Evolutionary conservation across 2,797 vertebrate species (phyloP), one percentile per base, ranked within the genome.

Genomic region (Danio aesculapii): DNA sequence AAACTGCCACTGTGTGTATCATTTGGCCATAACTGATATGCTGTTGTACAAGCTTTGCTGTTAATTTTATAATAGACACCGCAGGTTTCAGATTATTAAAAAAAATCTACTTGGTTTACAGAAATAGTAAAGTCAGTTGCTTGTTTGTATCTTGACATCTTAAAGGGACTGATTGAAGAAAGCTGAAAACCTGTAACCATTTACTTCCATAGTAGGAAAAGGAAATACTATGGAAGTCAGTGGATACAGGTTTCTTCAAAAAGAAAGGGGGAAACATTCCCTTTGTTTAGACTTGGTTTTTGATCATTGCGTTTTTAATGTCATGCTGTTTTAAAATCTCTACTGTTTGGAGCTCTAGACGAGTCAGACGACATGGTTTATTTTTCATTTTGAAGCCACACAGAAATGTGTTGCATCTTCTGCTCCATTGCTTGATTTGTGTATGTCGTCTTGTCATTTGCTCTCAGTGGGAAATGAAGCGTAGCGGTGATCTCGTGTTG

Each of bases 371-470:
- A 47, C 66, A 61, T 14, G 4, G 49, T 13, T 17, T 61, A 61
- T 21, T 69, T 69, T 70, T 39, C 8, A 78, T 69, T 78, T 78
- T 41, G 1, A 7, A 50, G 64, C 16, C 76, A 78, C 50, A 64
- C 30, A 41, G 16, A 61, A 78, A 69, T 78, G 72, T 70, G 49
- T 76, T 16, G 19, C 46, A 53, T 62, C 46, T 52, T 81, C 13
- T 62, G 62, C 52, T 55, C 58, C 14, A 2, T 74, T 43, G 64
- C 67, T 81, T 70, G 46, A 70, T 79, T 70, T 70, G 66, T 70
- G 44, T 49, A 47, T 71, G 66, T 79, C 52, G 73, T 78, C 61
- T 75, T 70, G 43, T 80, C 58, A 52, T 76, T 76, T 46, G 66
- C 49, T 55, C 68, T 75, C 64, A 71, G 46, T 55, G 46, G 72